A percentile compares a stretch with the other conserved stretches of the same genome.
These are phyloP conservation scores for Drosophila guanche DNA, from an alignment of 1,140 invertebrate genomes.

Conservation along the genomic window DNA sequence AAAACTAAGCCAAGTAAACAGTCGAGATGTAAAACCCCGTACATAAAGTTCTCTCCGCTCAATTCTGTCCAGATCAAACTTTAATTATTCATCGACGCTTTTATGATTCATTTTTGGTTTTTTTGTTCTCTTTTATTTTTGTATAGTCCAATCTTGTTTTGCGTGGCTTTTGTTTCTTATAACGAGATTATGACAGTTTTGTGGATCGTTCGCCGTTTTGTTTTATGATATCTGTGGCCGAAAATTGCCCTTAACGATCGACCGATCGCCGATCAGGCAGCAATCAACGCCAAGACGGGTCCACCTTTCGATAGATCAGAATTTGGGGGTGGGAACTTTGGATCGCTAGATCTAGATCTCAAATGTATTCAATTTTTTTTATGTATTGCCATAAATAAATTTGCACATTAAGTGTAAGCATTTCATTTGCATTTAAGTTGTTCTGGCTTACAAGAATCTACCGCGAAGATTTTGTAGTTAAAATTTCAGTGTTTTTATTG, in stretches of 20 bases:
- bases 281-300: conserved; percentile 47
- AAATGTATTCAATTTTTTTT: conserved; percentile 31
- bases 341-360: too few relatives aligned
- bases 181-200: conserved; percentile 57
- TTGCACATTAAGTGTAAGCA: conserved; percentile 49
- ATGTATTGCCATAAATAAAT: conserved; percentile 59
- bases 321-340: not conserved
- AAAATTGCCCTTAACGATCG: conserved; percentile 50
- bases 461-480: too few relatives aligned
- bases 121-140: conserved; percentile 5
- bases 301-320: conserved; percentile 47
- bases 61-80: too few relatives aligned
- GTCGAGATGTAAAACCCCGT: too few relatives aligned
- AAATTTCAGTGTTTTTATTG: not conserved
- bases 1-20: too few relatives aligned
- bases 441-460: conserved; percentile 8
- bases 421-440: conserved; percentile 52
- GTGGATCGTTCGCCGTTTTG: conserved; percentile 37
- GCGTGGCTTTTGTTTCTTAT: conserved; percentile 22
- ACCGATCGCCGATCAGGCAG: conserved; percentile 5
- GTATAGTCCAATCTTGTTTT: conserved; percentile 14
- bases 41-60: too few relatives aligned
- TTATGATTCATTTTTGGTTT: conserved; percentile 5
- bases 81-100: conserved; percentile 39
- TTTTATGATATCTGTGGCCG: conserved; percentile 33